Percentiles rank a stretch among this genome's conserved stretches.
Evolutionary conservation across 2,113 vertebrate species (phyloP).

Genomic region (Grammomys surdaster): DNA sequence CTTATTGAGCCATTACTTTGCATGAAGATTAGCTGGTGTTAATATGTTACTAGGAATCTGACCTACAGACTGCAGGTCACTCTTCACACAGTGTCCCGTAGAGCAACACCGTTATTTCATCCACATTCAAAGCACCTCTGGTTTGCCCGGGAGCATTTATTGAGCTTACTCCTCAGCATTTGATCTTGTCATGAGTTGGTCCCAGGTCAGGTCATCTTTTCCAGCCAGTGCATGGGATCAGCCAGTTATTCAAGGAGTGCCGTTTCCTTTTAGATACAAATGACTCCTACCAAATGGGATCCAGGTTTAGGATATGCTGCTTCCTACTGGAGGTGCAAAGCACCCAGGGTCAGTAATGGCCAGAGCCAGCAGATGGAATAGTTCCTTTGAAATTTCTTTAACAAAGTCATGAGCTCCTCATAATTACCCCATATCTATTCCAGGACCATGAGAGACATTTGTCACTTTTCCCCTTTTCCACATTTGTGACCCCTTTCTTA

Average conservation of each 20-base stretch:
- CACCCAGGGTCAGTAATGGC: neutral
- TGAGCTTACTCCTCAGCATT: neutral
- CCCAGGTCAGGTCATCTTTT: neutral
- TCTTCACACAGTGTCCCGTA: too few relatives aligned
- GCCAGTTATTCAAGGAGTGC: neutral
- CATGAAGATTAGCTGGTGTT: neutral
- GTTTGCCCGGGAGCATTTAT: neutral
- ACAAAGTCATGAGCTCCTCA: neutral
- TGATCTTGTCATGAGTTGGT: neutral
- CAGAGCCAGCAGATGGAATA: fast-evolving
- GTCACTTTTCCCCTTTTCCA: neutral
- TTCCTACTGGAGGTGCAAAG: too few relatives aligned
- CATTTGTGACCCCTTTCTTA: neutral
- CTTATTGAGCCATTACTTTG: neutral
- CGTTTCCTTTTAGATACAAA: neutral
- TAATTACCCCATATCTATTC: neutral
- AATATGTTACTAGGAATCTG: neutral
- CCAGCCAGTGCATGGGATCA: neutral
- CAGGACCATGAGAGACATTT: neutral
- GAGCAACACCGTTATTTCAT: fast-evolving
- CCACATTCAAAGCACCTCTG: neutral
- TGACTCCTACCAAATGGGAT: neutral
- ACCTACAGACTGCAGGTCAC: neutral
- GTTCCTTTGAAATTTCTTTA: neutral
- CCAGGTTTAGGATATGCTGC: fast-evolving